Conservation (phyloP, 2,888 invertebrate genomes). For the Neuroscelio doddi region DNA sequence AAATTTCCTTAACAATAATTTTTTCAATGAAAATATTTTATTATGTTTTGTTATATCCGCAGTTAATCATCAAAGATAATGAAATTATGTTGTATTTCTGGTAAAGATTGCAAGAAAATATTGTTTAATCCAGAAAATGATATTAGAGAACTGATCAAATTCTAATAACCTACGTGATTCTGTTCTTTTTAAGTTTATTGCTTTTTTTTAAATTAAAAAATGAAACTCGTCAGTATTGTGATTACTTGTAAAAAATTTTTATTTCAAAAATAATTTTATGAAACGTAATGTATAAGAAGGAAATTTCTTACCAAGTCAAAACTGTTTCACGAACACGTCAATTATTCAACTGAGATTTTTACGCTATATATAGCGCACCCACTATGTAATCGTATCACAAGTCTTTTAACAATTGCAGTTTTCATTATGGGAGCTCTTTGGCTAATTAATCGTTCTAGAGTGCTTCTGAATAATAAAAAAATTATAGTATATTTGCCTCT, state of each 20-base stretch:
- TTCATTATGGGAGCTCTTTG: constrained; percentile 46
- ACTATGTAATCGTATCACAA: constrained; percentile 37
- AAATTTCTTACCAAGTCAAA: constrained; percentile 10
- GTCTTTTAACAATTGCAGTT: constrained; percentile 47
- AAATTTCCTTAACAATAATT: too few species aligned
- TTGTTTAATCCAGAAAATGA: too few species aligned
- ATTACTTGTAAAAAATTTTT: constrained; percentile 19
- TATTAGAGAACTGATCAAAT: too few species aligned
- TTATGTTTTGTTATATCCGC: too few species aligned
- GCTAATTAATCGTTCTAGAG: constrained; percentile 59
- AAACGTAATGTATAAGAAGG: constrained; percentile 14
- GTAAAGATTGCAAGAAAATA: too few species aligned
- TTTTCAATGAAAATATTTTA: too few species aligned
- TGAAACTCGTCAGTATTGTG: constrained; percentile 8
- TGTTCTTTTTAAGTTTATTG: too few species aligned
- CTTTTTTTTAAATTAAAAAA: background rate
- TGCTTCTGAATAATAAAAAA: constrained; percentile 59
- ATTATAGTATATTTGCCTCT: constrained; percentile 51
- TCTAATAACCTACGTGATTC: too few species aligned
- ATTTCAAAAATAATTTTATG: constrained; percentile 29
- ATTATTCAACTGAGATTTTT: constrained; percentile 60
- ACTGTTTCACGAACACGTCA: constrained; percentile 36
- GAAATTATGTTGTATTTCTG: too few species aligned
- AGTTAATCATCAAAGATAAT: too few species aligned
- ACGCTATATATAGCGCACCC: constrained; percentile 17